These are phyloP conservation scores for Adrianichthys oophorus DNA, from an alignment of 2,797 vertebrate genomes.

Conservation along the genomic window DNA sequence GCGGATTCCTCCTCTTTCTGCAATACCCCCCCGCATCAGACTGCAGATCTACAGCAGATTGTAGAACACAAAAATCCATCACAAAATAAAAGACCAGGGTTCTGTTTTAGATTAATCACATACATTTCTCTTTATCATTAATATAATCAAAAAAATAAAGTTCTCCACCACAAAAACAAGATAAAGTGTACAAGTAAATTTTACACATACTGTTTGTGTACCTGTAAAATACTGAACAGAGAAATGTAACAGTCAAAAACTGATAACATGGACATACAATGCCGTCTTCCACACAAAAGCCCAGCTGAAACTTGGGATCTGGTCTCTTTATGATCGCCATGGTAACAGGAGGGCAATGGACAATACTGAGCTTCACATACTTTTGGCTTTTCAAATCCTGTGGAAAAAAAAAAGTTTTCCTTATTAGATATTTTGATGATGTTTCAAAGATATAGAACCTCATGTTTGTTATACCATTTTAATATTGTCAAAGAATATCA, in stretches of 20 bases:
- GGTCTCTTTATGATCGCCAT: constrained; percentile 92
- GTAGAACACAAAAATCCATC: neutral
- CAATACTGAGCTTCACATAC: constrained; percentile 87
- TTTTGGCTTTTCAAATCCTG: constrained; percentile 90
- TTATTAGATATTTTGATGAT: no score
- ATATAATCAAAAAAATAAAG: neutral
- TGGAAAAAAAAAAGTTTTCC: neutral
- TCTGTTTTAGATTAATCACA: neutral
- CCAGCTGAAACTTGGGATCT: constrained; percentile 88
- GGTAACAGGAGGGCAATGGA: constrained; percentile 94
- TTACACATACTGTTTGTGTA: no score
- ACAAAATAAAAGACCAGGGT: neutral
- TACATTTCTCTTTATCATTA: neutral
- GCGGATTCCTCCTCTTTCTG: constrained; percentile 90
- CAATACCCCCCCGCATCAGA: constrained; percentile 93
- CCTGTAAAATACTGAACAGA: neutral
- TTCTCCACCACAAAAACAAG: neutral
- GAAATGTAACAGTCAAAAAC: neutral
- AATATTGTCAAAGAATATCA: neutral
- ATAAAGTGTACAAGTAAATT: no score
- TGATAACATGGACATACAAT: constrained; percentile 80
- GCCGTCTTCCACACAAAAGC: constrained; percentile 95
- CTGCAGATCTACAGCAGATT: constrained; percentile 88
- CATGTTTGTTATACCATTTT: no score
- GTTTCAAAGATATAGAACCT: no score